Evolutionary conservation across 2,888 invertebrate genomes (phyloP).

Genomic region (Tiphia femorata): DNA sequence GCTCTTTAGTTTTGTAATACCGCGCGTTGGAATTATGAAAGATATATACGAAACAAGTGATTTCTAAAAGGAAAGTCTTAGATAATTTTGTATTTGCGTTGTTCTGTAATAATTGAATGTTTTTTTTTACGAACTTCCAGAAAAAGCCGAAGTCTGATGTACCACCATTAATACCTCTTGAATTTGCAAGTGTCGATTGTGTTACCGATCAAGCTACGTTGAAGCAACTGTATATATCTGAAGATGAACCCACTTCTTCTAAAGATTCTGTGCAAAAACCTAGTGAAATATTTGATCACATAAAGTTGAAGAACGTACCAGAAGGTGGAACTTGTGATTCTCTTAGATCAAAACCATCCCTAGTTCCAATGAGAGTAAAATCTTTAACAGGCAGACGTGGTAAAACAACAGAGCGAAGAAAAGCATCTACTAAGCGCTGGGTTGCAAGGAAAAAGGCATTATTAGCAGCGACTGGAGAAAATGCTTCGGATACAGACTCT

Average conservation of each 20-base stretch:
- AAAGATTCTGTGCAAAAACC: conserved; percentile 28
- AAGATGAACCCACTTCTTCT: conserved; percentile 31
- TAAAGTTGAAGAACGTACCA: conserved; percentile 18
- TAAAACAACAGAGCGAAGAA: conserved; percentile 55
- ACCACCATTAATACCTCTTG: conserved; percentile 21
- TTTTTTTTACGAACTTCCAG: conserved; percentile 34
- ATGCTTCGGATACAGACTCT: conserved; percentile 61
- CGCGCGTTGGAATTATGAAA: no score
- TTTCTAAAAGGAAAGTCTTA: not conserved
- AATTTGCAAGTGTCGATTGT: conserved; percentile 13
- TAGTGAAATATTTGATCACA: conserved; percentile 12
- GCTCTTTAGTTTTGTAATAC: no score
- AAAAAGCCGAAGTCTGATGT: conserved; percentile 38
- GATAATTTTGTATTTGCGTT: not conserved
- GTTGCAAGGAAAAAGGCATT: conserved; percentile 63
- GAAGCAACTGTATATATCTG: conserved; percentile 29
- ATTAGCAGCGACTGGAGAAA: conserved; percentile 60
- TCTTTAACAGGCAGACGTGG: conserved; percentile 37
- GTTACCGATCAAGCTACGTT: conserved; percentile 3
- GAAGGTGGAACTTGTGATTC: conserved; percentile 2
- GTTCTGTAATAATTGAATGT: not conserved
- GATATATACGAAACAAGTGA: no score
- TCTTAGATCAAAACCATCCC: conserved; percentile 12
- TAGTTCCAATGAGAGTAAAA: conserved; percentile 20
- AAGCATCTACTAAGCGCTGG: conserved; percentile 64